Evolutionary conservation across 92 coral and sea anemone species (phyloP), one percentile per base, ranked within the genome.

Genomic region (Isaurus tuberculatus): DNA sequence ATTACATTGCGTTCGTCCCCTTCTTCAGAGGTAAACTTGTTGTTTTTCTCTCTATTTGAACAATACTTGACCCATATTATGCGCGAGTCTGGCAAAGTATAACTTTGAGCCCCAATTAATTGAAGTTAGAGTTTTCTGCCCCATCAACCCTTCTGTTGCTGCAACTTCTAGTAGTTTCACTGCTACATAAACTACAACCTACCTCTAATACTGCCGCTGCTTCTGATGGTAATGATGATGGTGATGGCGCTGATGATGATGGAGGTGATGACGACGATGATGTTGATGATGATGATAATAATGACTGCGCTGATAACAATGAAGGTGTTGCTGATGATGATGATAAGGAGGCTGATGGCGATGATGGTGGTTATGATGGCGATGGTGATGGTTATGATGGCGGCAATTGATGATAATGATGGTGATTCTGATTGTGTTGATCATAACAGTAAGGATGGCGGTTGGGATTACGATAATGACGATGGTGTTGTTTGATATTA

Each of bases 21-120:
- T 31, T 74, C 80, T 14, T 27, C 40, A 57, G 31, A 55, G 80
- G 80, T 74, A 74, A 63, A 19, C 4, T n/a, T 55, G 9, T 19
- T 22, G 22, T 19, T 2, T 8, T 20, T n/a, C 8, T 4, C n/a
- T 55, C 63, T 19, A 19, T 16, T 37, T n/a, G n/a, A n/a, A n/a
- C n/a, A n/a, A 9, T 19, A 10, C 25, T n/a, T 55, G 27, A 20
- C 9, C 9, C 0, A 19, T 4, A 3, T 51, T 51, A 42, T 0
- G 46, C 9, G 58, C 16, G 22, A 15, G 6, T 16, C 22, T 51
- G 22, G 5, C 14, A 51, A 2, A 15, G 16, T 51, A 51, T 15
- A 4, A 14, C 3, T 5, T 49, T 49, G 20, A 15, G 1, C 1
- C 19, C 57, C 15, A 15, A 11, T 7, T 9, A 49, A 15, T 49